These are phyloP conservation scores for Leptocoma aspasia DNA, from an alignment of 2,113 vertebrate species.

Conservation along the genomic window DNA sequence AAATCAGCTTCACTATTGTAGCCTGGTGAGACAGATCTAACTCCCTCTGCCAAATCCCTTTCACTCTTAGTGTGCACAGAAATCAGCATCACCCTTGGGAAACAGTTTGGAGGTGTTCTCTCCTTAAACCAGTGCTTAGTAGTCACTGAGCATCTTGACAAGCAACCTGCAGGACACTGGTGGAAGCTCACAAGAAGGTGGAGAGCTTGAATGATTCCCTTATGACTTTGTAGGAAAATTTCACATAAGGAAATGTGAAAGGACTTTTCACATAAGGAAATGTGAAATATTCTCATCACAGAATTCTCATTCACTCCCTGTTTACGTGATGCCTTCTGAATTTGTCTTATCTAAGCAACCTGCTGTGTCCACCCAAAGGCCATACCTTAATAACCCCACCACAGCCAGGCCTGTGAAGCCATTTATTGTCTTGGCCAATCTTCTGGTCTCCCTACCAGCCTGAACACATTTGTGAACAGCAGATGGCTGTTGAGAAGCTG, in stretches of 20 bases:
- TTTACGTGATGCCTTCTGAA: neutral
- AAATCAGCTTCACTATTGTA: neutral
- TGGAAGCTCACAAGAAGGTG: neutral
- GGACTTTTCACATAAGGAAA: too few species aligned
- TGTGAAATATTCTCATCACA: neutral
- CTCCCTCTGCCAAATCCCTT: neutral
- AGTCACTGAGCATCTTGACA: neutral
- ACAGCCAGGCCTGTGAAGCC: neutral
- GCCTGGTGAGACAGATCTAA: neutral
- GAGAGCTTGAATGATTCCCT: neutral
- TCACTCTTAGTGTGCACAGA: accelerated
- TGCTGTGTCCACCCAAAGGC: neutral
- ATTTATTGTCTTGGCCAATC: neutral
- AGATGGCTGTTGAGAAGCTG: neutral
- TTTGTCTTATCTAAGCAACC: slow-evolving; percentile 51
- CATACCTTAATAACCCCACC: neutral
- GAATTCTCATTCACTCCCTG: neutral
- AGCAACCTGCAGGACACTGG: neutral
- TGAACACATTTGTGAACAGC: neutral
- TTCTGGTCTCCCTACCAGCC: neutral
- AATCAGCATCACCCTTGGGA: neutral
- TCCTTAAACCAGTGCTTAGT: neutral
- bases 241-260: neutral
- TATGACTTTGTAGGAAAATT: neutral
- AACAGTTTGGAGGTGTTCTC: neutral